A percentile compares a stretch with the other conserved stretches of the same genome.
Conservation (phyloP, 2,113 vertebrate genomes). For the Abramis brama region DNA sequence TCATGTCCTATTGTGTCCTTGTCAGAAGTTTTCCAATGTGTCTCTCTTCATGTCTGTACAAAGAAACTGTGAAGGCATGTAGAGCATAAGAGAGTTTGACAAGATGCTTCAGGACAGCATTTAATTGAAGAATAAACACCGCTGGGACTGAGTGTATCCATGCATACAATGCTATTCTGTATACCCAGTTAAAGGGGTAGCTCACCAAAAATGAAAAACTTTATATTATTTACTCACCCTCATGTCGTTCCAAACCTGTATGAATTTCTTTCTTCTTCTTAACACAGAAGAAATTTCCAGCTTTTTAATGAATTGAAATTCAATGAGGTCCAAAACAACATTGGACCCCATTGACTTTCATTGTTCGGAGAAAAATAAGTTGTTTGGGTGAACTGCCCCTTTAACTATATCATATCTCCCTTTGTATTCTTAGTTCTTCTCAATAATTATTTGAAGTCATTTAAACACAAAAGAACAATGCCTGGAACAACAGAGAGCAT, state of each 20-base stretch:
- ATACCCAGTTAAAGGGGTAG: background rate
- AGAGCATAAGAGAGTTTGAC: conserved; percentile 21
- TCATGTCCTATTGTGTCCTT: background rate
- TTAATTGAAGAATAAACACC: conserved; percentile 33
- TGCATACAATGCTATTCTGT: background rate
- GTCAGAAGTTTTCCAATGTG: conserved; percentile 1
- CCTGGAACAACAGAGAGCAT: background rate
- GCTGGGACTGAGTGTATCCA: conserved; percentile 16
- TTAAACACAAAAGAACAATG: background rate
- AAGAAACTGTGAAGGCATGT: conserved; percentile 30
- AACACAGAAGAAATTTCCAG: background rate
- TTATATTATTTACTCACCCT: background rate
- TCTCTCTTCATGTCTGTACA: background rate
- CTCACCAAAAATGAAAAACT: background rate
- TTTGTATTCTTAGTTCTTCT: background rate
- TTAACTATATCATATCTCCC: background rate
- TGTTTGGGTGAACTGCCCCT: background rate
- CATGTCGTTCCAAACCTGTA: background rate
- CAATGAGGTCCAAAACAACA: background rate
- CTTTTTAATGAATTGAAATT: background rate
- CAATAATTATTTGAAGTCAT: background rate
- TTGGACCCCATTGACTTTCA: background rate
- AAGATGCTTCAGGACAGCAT: conserved; percentile 37
- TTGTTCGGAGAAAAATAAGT: background rate
- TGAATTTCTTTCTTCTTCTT: background rate